phyloP scores from a whole-genome alignment of 2,888 invertebrate species.

The Chrysolina haemoptera region DNA sequence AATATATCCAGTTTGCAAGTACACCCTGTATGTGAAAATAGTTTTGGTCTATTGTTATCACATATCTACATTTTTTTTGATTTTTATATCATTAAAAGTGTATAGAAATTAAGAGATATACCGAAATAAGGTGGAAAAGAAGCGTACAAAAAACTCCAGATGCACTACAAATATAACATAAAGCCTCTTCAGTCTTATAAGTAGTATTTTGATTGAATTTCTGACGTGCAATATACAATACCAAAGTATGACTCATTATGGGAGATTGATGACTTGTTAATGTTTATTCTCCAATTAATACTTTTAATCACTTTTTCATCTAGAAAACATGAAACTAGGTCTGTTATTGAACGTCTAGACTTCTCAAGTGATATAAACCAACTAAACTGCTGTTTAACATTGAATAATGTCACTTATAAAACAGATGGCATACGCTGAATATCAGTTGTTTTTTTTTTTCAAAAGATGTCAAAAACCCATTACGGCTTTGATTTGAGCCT shows the following conservation, averaged over 20 bases:
- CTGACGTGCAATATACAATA: not conserved
- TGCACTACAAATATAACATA: not conserved
- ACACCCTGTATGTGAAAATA: no score
- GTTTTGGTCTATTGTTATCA: no score
- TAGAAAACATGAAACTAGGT: slow-evolving; percentile 2
- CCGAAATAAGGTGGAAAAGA: no score
- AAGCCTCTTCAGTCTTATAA: not conserved
- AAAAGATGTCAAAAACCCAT: no score
- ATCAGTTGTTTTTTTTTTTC: no score
- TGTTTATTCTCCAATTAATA: slow-evolving; percentile 16
- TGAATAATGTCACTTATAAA: not conserved
- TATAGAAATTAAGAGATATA: no score
- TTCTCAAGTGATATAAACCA: not conserved
- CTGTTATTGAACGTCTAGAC: slow-evolving; percentile 21
- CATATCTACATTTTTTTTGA: no score
- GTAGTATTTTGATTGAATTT: not conserved
- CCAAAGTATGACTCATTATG: not conserved
- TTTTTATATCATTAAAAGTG: no score
- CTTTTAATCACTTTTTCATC: not conserved
- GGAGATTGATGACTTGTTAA: slow-evolving; percentile 16
- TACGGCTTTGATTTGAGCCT: no score
- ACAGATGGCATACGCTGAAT: no score
- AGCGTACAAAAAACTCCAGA: not conserved
- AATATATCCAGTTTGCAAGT: no score
- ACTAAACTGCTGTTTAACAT: not conserved